These are phyloP conservation scores for Brenthis ino DNA, from an alignment of 2,888 invertebrate species.

Conservation along the genomic window DNA sequence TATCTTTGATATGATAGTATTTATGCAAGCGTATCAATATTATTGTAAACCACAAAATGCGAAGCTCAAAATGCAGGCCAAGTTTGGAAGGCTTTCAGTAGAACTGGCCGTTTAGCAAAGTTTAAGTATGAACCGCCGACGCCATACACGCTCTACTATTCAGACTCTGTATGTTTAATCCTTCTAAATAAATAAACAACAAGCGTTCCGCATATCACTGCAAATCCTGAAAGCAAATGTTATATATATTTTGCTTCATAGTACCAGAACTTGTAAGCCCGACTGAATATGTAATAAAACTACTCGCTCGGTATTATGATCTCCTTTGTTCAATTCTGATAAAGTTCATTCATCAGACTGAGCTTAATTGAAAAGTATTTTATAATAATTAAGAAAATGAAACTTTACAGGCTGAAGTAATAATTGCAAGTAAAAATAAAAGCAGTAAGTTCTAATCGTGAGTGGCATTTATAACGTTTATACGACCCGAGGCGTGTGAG, in stretches of 20 bases:
- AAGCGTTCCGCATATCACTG: constrained; percentile 59
- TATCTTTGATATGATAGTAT: not conserved
- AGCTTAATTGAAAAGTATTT: not conserved
- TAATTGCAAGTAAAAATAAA: constrained; percentile 21
- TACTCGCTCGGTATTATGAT: constrained; percentile 7
- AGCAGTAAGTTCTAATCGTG: constrained; percentile 21
- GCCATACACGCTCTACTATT: constrained; percentile 55
- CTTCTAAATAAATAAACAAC: constrained; percentile 71
- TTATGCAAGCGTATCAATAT: constrained; percentile 46
- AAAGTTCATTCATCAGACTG: too few species aligned
- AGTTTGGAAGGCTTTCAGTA: constrained; percentile 69
- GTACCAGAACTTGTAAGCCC: constrained; percentile 40
- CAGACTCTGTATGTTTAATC: constrained; percentile 65
- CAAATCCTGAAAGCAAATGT: constrained; percentile 63
- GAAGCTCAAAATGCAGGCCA: constrained; percentile 55
- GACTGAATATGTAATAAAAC: constrained; percentile 32
- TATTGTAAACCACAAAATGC: constrained; percentile 60
- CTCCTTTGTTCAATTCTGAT: too few species aligned
- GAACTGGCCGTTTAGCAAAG: constrained; percentile 70
- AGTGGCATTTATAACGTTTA: constrained; percentile 35
- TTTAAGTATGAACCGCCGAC: constrained; percentile 65
- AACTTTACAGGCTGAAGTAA: constrained; percentile 24
- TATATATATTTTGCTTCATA: constrained; percentile 53
- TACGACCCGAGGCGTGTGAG: constrained; percentile 35
- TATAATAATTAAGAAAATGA: constrained; percentile 18